Evolutionary conservation across 2,113 vertebrate genomes (phyloP), one percentile per base, ranked within the genome.

Genomic region (Grantiella picta): DNA sequence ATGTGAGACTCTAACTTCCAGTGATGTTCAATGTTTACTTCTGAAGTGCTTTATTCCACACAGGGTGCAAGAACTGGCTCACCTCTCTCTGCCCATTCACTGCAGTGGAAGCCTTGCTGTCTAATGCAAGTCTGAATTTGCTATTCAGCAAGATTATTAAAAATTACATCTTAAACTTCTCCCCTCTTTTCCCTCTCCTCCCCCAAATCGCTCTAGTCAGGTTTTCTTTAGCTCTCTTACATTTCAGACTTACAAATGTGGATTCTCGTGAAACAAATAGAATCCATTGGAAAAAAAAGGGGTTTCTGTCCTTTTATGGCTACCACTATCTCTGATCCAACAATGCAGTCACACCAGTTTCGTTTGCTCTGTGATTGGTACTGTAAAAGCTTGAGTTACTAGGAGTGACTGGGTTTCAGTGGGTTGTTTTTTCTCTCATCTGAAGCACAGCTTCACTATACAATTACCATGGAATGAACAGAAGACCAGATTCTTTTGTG

Each of bases 351-450:
- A 28, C 24, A 56, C 8, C 12, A 22, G 21, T 63, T 85, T 75
- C 66, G 59, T 71, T 82, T 85, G 28, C 9, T 70, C n/a, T 1
- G 0, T 63, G n/a, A 31, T 44, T 12, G 22, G 21, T 52, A 56
- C 8, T 33, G 20, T 33, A 40, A 52, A 0, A 2, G 5, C 31
- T 59, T 76, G 25, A 5, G 1, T 63, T 42, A n/a, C 25, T 68
- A 71, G 38, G 24, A 71, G 54, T 40, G 53, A 11, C 52, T 71
- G 33, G 31, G 17, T 66, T n/a, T 38, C 36, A 38, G 15, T 18
- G 17, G 3, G 3, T 6, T 88, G 19, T 4, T 68, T 82, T 38
- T 70, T 49, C 13, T 40, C 36, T 33, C 25, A 63, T 25, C 10
- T 79, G 75, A 78, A 92, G 31, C 42, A 40, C 47, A 79, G 31